Percentiles rank a stretch among this genome's conserved stretches.
Evolutionary conservation across 2,888 invertebrate species (phyloP).

Genomic region (Temnothorax ravouxi): DNA sequence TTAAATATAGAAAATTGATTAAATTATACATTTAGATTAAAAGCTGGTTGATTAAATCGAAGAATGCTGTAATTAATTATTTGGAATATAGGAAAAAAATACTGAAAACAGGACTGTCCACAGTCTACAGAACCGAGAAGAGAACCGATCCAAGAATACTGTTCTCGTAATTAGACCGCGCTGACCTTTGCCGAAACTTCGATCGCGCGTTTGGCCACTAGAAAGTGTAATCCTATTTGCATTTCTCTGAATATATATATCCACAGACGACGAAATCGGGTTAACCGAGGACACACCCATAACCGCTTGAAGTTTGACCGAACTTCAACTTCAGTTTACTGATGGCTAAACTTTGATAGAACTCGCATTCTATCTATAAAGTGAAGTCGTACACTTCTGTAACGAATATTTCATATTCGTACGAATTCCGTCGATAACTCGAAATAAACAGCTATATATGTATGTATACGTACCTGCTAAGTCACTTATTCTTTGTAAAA

Average conservation of each 20-base stretch:
- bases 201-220: slow-evolving; percentile 60
- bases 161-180: slow-evolving; percentile 72
- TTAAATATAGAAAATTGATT: not conserved
- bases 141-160: slow-evolving; percentile 82
- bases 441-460: too few relatives aligned
- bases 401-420: too few relatives aligned
- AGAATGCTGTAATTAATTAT: not conserved
- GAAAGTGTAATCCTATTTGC: slow-evolving; percentile 31
- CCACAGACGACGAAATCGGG: not conserved
- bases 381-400: not conserved
- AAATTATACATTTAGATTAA: slow-evolving; percentile 1
- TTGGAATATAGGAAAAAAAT: not conserved
- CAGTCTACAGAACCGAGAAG: slow-evolving; percentile 52
- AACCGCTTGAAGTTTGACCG: not conserved
- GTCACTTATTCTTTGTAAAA: too few relatives aligned
- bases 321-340: not conserved
- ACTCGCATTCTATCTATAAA: not conserved
- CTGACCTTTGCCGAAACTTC: slow-evolving; percentile 77
- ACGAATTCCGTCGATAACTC: too few relatives aligned
- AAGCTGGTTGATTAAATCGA: not conserved
- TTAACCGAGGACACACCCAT: not conserved
- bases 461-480: too few relatives aligned
- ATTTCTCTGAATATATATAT: slow-evolving; percentile 30
- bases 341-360: not conserved
- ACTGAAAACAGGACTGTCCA: not conserved